phyloP scores from a whole-genome alignment of 2,113 vertebrate genomes.

The Pomatostomus ruficeps region DNA sequence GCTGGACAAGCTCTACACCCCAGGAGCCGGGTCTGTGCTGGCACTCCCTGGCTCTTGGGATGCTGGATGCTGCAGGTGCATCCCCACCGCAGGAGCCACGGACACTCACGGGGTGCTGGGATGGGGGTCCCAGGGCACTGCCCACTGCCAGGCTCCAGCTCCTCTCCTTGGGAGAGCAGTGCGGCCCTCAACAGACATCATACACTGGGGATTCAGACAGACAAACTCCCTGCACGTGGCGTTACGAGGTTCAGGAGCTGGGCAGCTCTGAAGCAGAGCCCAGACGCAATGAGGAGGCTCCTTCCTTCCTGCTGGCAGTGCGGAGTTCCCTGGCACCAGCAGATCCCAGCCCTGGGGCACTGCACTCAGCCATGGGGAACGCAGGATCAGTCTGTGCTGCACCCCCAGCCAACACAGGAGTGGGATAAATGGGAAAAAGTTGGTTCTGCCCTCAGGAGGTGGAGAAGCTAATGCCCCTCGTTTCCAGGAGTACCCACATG shows the following conservation, averaged over 20 bases:
- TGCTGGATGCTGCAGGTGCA: background rate
- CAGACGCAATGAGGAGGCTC: background rate
- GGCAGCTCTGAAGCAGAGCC: background rate
- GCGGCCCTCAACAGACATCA: background rate
- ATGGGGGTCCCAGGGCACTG: background rate
- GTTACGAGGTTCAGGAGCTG: rapidly evolving
- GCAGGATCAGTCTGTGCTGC: background rate
- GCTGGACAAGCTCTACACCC: background rate
- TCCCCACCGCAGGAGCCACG: background rate
- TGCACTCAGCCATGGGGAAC: background rate
- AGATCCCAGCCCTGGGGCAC: background rate
- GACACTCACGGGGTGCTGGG: rapidly evolving
- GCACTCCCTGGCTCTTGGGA: rapidly evolving
- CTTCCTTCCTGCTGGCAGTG: background rate
- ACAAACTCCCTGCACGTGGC: background rate
- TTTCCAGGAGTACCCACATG: background rate
- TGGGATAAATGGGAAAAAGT: background rate
- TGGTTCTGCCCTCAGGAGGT: background rate
- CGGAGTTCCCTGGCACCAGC: background rate
- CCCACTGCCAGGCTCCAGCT: background rate
- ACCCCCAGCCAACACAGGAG: rapidly evolving
- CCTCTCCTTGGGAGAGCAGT: background rate
- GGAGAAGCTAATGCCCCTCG: background rate
- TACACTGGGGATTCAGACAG: rapidly evolving
- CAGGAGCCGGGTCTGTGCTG: background rate